These are phyloP conservation scores for Thryonomys swinderianus DNA, from an alignment of 2,113 vertebrate genomes.

Conservation along the genomic window DNA sequence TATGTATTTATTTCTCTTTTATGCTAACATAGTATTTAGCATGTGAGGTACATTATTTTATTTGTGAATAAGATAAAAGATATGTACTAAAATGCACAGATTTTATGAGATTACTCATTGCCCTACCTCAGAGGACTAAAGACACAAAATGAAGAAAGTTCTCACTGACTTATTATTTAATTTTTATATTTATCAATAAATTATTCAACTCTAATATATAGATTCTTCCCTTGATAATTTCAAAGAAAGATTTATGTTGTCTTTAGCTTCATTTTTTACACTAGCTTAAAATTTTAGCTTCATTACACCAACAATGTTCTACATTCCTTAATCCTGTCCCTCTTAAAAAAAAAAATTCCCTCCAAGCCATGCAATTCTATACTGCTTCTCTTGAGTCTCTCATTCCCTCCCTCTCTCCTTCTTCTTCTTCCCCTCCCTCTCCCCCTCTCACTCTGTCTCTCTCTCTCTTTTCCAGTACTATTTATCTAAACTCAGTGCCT, in stretches of 20 bases:
- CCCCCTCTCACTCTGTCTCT: no score
- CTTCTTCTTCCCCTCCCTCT: no score
- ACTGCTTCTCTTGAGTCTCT: not conserved
- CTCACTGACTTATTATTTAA: not conserved
- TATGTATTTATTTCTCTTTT: not conserved
- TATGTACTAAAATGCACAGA: not conserved
- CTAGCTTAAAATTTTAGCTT: not conserved
- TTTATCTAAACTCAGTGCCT: no score
- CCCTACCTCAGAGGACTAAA: not conserved
- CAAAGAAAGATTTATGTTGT: not conserved
- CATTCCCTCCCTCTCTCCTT: no score
- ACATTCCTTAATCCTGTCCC: not conserved
- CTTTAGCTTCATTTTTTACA: not conserved
- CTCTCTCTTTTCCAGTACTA: no score
- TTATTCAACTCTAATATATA: not conserved
- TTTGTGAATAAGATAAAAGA: not conserved
- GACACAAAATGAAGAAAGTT: not conserved
- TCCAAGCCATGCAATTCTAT: not conserved
- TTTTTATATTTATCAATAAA: not conserved
- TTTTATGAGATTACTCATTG: slow-evolving; percentile 33
- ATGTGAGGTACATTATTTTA: not conserved
- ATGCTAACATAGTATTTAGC: not conserved
- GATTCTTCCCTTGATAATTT: slow-evolving; percentile 29
- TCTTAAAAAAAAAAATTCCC: not conserved
- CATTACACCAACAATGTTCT: not conserved